A percentile compares a stretch with the other conserved stretches of the same genome.
Conservation (phyloP, 2,797 vertebrate species). For the Acipenser transmontanus region DNA sequence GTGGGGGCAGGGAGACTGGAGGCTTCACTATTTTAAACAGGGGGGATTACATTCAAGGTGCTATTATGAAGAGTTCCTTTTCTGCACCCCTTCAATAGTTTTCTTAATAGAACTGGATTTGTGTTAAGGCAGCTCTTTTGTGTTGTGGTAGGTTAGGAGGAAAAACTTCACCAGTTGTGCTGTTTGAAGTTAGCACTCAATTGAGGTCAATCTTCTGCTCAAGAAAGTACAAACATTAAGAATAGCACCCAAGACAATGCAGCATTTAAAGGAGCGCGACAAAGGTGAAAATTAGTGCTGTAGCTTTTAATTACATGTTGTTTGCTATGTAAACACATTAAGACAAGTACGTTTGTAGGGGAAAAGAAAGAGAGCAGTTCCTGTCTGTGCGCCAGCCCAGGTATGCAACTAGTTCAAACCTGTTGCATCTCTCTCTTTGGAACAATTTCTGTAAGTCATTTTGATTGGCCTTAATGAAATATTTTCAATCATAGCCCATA, state of each 20-base stretch:
- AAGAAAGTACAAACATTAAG: constrained; percentile 25
- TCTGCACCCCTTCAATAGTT: constrained; percentile 23
- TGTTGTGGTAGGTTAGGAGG: constrained; percentile 29
- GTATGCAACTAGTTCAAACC: constrained; percentile 50
- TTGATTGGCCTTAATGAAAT: constrained; percentile 52
- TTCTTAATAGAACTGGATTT: constrained; percentile 37
- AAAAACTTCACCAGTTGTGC: constrained; percentile 18
- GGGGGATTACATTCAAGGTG: constrained; percentile 28
- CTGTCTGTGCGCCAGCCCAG: constrained; percentile 34
- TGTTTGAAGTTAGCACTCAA: constrained; percentile 44
- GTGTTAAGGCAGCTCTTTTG: constrained; percentile 34
- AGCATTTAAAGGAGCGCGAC: constrained; percentile 26
- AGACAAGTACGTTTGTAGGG: background rate
- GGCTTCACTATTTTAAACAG: constrained; percentile 8
- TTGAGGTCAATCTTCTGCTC: constrained; percentile 25
- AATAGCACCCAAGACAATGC: constrained; percentile 24
- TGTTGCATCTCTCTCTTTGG: constrained; percentile 35
- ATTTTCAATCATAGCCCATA: constrained; percentile 47
- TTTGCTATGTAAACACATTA: background rate
- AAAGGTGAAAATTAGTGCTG: constrained; percentile 28
- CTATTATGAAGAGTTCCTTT: constrained; percentile 32
- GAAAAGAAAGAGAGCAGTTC: constrained; percentile 2
- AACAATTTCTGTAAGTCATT: constrained; percentile 40
- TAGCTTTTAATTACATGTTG: constrained; percentile 21
- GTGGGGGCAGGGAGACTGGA: background rate